A percentile compares a stretch with the other conserved stretches of the same genome.
These are phyloP conservation scores for Sebastes aleutianus DNA, from an alignment of 2,797 vertebrate genomes.

Conservation along the genomic window DNA sequence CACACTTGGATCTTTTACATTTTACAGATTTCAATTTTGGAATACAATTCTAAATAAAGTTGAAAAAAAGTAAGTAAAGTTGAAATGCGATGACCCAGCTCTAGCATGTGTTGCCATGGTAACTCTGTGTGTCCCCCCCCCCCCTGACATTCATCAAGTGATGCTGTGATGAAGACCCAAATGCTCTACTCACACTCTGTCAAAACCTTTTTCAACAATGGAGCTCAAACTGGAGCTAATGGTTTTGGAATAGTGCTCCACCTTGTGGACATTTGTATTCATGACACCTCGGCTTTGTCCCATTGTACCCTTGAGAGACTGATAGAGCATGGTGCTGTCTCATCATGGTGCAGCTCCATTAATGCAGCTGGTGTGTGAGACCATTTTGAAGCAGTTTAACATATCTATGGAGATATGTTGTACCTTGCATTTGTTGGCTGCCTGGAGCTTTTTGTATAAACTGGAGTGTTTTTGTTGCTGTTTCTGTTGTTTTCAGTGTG, in stretches of 20 bases:
- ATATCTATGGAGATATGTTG: neutral
- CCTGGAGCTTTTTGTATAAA: conserved; percentile 14
- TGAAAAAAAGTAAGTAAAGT: neutral
- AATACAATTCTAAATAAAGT: neutral
- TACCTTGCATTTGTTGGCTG: conserved; percentile 23
- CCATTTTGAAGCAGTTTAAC: conserved; percentile 35
- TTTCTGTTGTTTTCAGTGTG: conserved; percentile 25
- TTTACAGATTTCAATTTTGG: neutral
- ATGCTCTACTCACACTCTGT: conserved; percentile 32
- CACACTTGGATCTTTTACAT: neutral
- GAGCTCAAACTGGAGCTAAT: neutral
- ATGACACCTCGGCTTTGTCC: neutral
- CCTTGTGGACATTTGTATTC: conserved; percentile 42
- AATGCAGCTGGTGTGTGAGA: conserved; percentile 42
- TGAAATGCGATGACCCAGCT: conserved; percentile 56
- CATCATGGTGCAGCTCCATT: conserved; percentile 42
- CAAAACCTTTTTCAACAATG: neutral
- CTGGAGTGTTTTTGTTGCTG: conserved; percentile 6
- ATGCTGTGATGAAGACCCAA: conserved; percentile 53
- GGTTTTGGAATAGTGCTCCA: conserved; percentile 25
- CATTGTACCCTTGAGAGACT: neutral
- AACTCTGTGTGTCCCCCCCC: neutral
- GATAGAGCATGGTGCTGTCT: conserved; percentile 40
- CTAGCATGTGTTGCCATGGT: conserved; percentile 61
- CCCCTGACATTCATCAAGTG: conserved; percentile 15